phyloP scores from a whole-genome alignment of 2,797 vertebrate genomes.

The Sarcoramphus papa region DNA sequence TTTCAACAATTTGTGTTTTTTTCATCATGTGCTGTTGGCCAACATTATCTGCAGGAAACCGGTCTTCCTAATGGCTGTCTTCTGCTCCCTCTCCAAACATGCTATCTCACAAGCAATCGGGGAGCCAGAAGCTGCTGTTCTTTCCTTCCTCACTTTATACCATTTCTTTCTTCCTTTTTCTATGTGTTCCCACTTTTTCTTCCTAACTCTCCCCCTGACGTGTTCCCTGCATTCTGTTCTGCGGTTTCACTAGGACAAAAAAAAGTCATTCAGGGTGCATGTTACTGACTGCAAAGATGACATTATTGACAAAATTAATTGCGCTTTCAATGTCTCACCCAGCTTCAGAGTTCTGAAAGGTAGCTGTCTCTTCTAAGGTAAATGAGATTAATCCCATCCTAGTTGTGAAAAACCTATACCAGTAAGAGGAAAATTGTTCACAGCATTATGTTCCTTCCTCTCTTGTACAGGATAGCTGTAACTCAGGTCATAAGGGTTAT shows the following conservation, averaged over 20 bases:
- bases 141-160: background rate
- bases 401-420: background rate
- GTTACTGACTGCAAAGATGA: background rate
- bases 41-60: background rate
- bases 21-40: background rate
- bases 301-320: background rate
- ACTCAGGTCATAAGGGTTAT: background rate
- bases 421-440: background rate
- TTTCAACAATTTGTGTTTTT: background rate
- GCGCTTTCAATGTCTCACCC: background rate
- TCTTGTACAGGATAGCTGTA: background rate
- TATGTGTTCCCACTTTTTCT: background rate
- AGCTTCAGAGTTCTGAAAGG: background rate
- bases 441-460: background rate
- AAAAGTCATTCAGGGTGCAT: background rate
- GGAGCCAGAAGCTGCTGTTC: background rate
- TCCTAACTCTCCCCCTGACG: background rate
- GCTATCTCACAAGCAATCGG: background rate
- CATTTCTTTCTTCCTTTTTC: background rate
- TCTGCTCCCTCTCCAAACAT: background rate
- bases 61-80: background rate
- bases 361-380: background rate
- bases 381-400: background rate
- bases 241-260: background rate
- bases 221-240: background rate